phyloP scores from a whole-genome alignment of 2,888 invertebrate species.

The Rhodophaea formosa region DNA sequence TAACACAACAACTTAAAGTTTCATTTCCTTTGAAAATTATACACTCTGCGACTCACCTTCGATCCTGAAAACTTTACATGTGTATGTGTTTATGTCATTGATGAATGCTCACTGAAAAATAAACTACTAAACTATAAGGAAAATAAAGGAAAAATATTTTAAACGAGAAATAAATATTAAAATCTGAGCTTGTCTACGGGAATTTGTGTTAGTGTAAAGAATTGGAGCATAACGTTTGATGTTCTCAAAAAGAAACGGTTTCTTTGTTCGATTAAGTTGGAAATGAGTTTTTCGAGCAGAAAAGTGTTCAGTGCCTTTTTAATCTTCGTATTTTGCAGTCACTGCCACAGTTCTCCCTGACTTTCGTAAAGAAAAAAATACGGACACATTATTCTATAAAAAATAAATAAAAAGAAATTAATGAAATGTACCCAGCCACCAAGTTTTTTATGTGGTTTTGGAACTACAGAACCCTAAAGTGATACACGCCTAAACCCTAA shows the following conservation, averaged over 20 bases:
- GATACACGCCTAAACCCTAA: too few species aligned
- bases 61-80: conserved; percentile 43
- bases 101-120: conserved; percentile 27
- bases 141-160: conserved; percentile 45
- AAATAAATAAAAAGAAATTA: background rate
- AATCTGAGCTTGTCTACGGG: conserved; percentile 63
- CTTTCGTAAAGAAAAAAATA: background rate
- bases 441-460: background rate
- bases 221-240: conserved; percentile 40
- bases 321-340: background rate
- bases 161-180: conserved; percentile 43
- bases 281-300: conserved; percentile 8
- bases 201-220: conserved; percentile 77
- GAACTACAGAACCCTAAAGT: too few species aligned
- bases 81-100: conserved; percentile 21
- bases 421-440: background rate
- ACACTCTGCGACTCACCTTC: conserved; percentile 46
- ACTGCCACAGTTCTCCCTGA: background rate
- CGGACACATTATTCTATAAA: background rate
- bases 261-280: conserved; percentile 16
- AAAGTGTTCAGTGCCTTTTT: conserved; percentile 1
- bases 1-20: conserved; percentile 45
- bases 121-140: conserved; percentile 36
- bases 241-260: conserved; percentile 22
- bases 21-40: conserved; percentile 33